Evolutionary conservation across 2,113 vertebrate species (phyloP), one percentile per base, ranked within the genome.

Genomic region (Actenoides hombroni): DNA sequence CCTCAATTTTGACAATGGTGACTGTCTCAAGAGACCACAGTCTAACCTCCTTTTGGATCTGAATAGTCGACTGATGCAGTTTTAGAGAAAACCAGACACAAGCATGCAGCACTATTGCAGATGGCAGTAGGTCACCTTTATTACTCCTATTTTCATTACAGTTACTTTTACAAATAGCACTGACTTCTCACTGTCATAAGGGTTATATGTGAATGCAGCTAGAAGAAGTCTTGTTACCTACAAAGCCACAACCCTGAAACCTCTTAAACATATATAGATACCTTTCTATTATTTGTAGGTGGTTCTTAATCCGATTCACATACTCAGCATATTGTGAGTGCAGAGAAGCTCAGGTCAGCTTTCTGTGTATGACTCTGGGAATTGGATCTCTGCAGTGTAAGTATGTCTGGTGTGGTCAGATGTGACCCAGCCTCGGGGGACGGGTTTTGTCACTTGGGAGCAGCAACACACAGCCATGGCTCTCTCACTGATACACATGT

Each of bases 211-310:
- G 29, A 83, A 48, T 16, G 51, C 75, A 54, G 42, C 68, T 64
- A 82, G 46, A 68, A 82, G 42, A 23, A 75, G 14, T 21, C 18
- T 18, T 61, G 23, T 42, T 76, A 46, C 42, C 16, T 87, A 82
- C 35, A 64, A 86, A 82, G 35, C n/a, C 82, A 53, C 75, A 83
- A 40, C 68, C 61, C 70, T 92, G 88, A 87, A 83, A 85, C 57
- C 26, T 60, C 81, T 82, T 82, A 75, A 28, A 42, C 35, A 67
- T 90, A 67, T 90, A 70, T 8, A 92, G 75, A 51, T 48, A 82
- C 78, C 11, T 69, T 91, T 93, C 92, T 82, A 37, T 75, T 67
- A 49, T 59, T 49, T 68, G 61, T 79, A 74, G 46, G 65, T 54
- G 82, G 60, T n/a, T 82, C 51, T 90, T 44, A 33, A 70, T 53